A percentile compares a stretch with the other conserved stretches of the same genome.
phyloP scores from a whole-genome alignment of 2,113 vertebrate genomes.

The Ceyx melanurus region DNA sequence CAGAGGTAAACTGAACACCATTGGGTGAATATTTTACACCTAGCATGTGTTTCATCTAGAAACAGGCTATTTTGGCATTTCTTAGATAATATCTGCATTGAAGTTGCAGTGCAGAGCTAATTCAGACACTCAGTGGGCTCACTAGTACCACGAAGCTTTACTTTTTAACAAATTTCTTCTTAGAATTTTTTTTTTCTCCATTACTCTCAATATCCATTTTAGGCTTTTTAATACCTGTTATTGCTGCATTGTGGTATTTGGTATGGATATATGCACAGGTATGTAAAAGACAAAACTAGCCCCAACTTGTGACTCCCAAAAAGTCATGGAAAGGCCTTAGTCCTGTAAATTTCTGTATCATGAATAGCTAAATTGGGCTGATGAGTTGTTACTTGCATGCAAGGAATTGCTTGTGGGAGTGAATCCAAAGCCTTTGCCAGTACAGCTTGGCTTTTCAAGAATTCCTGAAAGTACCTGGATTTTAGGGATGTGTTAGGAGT shows the following conservation, averaged over 20 bases:
- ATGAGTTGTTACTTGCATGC: constrained; percentile 18
- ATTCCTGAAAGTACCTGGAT: neutral
- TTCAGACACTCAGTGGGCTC: neutral
- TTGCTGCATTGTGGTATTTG: neutral
- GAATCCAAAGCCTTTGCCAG: neutral
- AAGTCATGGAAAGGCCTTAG: constrained; percentile 2
- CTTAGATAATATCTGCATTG: neutral
- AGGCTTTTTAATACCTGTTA: neutral
- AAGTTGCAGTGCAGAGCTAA: neutral
- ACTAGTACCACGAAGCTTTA: neutral
- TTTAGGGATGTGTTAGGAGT: neutral
- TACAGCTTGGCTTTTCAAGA: constrained; percentile 18
- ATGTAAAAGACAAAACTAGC: neutral
- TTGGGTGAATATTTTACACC: neutral
- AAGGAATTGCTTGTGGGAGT: neutral
- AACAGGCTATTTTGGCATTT: neutral
- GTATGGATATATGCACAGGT: neutral
- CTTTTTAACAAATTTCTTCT: neutral
- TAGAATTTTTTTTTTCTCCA: neutral
- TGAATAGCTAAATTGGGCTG: neutral
- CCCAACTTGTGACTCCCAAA: neutral
- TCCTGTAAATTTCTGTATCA: neutral
- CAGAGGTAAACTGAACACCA: neutral
- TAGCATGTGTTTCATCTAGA: neutral
- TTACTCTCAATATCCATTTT: neutral